Evolutionary conservation across 2,888 invertebrate genomes (phyloP).

Genomic region (Tricholauxania praeusta): DNA sequence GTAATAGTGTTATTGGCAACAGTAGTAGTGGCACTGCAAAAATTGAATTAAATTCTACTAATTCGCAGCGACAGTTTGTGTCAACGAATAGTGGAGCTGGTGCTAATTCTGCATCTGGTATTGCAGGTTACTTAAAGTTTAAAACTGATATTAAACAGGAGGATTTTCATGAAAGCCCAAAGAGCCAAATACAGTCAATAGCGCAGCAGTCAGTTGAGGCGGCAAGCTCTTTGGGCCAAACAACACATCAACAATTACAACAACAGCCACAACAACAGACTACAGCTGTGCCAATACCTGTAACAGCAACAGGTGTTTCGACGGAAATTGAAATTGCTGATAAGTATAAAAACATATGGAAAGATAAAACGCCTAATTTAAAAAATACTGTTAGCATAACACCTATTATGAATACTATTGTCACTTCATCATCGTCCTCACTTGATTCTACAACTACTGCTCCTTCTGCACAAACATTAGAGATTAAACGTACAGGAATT

Average conservation of each 20-base stretch:
- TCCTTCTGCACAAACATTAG: conserved; percentile 41
- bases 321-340: conserved; percentile 61
- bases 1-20: conserved; percentile 59
- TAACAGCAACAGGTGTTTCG: conserved; percentile 33
- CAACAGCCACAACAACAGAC: conserved; percentile 44
- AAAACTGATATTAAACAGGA: conserved; percentile 58
- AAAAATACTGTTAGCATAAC: conserved; percentile 66
- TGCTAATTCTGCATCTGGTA: conserved; percentile 30
- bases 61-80: conserved; percentile 35
- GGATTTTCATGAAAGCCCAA: conserved; percentile 74
- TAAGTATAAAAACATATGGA: conserved; percentile 66
- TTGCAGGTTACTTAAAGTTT: conserved; percentile 49
- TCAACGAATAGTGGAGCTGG: conserved; percentile 34
- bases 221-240: conserved; percentile 71
- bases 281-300: conserved; percentile 30
- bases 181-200: conserved; percentile 61
- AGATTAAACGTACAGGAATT: conserved; percentile 69
- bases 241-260: conserved; percentile 59
- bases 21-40: conserved; percentile 49
- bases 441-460: conserved; percentile 10
- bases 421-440: neutral
- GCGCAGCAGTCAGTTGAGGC: conserved; percentile 66
- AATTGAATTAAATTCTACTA: conserved; percentile 49
- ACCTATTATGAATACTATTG: conserved; percentile 51
- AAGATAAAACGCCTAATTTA: conserved; percentile 62